Conservation (phyloP, 2,113 vertebrate genomes). For the Gallinago undulata region DNA sequence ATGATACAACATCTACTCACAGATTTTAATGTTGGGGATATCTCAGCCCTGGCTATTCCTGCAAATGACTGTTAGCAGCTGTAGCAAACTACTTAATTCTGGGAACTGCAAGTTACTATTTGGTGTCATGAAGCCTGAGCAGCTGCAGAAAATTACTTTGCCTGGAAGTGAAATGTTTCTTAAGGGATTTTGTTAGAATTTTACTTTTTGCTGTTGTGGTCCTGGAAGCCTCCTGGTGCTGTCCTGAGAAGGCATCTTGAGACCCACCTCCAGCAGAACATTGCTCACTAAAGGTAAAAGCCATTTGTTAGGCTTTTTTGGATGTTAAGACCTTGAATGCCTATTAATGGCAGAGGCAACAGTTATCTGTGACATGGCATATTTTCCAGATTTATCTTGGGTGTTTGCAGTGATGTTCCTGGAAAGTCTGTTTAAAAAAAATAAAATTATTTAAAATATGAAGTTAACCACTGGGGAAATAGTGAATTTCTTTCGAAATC, state of each 20-base stretch:
- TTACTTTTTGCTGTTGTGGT: not conserved
- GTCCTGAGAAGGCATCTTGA: not conserved
- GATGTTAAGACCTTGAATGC: not conserved
- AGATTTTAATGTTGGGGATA: not conserved
- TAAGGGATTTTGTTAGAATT: not conserved
- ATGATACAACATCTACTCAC: not conserved
- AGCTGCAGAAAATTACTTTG: constrained; percentile 11
- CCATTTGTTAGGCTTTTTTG: not conserved
- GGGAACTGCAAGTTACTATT: not conserved
- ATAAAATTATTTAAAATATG: not conserved
- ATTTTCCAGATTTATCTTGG: not conserved
- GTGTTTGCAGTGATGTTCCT: not conserved
- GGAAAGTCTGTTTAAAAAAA: not conserved
- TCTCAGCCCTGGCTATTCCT: not conserved
- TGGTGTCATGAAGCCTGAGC: not conserved
- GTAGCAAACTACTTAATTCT: not conserved
- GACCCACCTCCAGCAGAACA: not conserved
- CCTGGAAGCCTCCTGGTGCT: not conserved
- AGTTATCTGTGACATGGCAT: not conserved
- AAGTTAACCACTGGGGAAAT: not conserved
- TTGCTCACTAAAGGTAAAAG: not conserved
- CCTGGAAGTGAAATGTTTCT: not conserved
- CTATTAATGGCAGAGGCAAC: not conserved
- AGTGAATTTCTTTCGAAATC: not conserved
- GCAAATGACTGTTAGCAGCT: not conserved